phyloP scores from a whole-genome alignment of 2,888 invertebrate species.

The Heliconius ethilla region DNA sequence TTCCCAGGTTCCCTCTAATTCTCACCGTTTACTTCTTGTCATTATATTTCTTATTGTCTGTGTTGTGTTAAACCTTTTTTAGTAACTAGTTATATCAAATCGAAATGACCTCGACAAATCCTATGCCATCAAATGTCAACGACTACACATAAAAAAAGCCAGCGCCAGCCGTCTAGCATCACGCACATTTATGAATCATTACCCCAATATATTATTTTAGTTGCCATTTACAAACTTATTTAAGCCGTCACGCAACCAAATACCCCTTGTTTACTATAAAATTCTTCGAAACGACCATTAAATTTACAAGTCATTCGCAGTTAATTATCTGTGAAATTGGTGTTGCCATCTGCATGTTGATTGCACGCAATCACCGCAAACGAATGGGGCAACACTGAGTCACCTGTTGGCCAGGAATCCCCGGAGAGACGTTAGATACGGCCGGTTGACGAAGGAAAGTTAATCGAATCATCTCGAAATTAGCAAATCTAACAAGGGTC shows the following conservation, averaged over 20 bases:
- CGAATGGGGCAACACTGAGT: slow-evolving; percentile 46
- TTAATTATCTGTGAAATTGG: slow-evolving; percentile 48
- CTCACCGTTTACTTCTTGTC: no score
- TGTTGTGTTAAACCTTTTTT: no score
- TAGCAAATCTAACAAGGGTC: slow-evolving; percentile 32
- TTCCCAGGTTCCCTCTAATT: background rate
- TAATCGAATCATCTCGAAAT: slow-evolving; percentile 45
- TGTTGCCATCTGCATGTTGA: slow-evolving; percentile 51
- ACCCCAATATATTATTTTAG: slow-evolving; percentile 12
- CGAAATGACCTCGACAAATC: background rate
- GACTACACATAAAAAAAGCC: background rate
- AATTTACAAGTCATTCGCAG: slow-evolving; percentile 39
- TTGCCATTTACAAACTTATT: slow-evolving; percentile 20
- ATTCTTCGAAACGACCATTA: slow-evolving; percentile 32
- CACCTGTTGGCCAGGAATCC: slow-evolving; percentile 53
- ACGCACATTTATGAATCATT: slow-evolving; percentile 20
- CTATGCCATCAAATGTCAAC: background rate
- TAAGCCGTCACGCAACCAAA: slow-evolving; percentile 27
- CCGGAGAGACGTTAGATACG: slow-evolving; percentile 46
- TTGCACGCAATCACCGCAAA: slow-evolving; percentile 50
- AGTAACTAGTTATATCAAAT: background rate
- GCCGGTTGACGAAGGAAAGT: slow-evolving; percentile 41
- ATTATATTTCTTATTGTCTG: no score
- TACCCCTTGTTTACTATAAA: slow-evolving; percentile 33
- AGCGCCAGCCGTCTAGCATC: slow-evolving; percentile 2